Conservation (phyloP, 1,140 invertebrate genomes). For the Drosophila gunungcola region DNA sequence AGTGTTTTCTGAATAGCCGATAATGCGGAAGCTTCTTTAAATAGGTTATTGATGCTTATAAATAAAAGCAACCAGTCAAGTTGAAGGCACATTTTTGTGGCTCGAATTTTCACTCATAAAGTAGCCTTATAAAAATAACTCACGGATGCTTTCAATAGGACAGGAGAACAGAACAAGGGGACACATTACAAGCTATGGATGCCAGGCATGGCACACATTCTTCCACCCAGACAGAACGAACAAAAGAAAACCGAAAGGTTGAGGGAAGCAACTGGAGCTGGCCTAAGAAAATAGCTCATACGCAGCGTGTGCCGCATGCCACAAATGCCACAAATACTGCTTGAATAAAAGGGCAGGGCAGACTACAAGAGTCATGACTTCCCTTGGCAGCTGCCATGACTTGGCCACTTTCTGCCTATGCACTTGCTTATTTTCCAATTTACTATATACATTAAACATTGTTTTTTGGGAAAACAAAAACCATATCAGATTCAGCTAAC, state of each 20-base stretch:
- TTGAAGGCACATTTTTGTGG: conserved; percentile 56
- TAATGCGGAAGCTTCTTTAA: conserved; percentile 19
- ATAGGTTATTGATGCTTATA: conserved; percentile 59
- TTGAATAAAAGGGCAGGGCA: conserved; percentile 21
- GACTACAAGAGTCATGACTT: conserved; percentile 27
- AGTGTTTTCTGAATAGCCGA: neutral
- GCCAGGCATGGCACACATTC: conserved; percentile 48
- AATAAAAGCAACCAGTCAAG: conserved; percentile 49
- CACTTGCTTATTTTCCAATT: conserved; percentile 26
- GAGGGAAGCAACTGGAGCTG: conserved; percentile 32
- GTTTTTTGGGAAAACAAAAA: conserved; percentile 2
- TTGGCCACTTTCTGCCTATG: conserved; percentile 27
- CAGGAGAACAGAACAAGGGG: conserved; percentile 9
- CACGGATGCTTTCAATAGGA: conserved; percentile 72
- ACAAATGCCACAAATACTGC: conserved; percentile 71
- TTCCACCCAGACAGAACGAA: conserved; percentile 11
- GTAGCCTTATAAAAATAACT: conserved; percentile 80
- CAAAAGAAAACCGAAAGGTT: conserved; percentile 40
- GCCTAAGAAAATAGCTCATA: conserved; percentile 76
- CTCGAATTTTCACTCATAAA: conserved; percentile 38
- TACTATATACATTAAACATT: conserved; percentile 23
- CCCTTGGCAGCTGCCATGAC: conserved; percentile 44
- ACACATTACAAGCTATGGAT: conserved; percentile 25
- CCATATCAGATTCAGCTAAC: neutral
- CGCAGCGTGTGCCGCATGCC: conserved; percentile 72